Conservation (phyloP, 1,140 invertebrate genomes). For the Conopomorpha cramerella region DNA sequence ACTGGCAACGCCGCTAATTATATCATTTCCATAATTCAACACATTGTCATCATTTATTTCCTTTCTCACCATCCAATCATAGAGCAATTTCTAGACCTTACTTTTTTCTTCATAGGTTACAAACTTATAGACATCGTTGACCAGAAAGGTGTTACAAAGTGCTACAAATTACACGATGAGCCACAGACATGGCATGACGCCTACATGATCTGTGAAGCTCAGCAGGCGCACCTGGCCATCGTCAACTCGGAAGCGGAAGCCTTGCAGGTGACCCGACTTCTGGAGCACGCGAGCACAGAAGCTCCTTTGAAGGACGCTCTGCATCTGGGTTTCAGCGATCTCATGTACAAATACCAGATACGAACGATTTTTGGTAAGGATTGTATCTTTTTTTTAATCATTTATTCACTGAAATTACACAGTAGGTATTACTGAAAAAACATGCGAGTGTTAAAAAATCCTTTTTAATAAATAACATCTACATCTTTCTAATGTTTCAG, state of each 20-base stretch:
- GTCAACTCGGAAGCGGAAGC: constrained; percentile 11
- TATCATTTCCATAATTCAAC: no score
- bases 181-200: constrained; percentile 9
- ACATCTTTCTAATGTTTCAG: no score
- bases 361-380: constrained; percentile 24
- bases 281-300: constrained; percentile 21
- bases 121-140: not conserved
- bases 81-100: not conserved
- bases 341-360: constrained; percentile 24
- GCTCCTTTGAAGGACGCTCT: constrained; percentile 27
- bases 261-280: constrained; percentile 11
- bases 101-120: not conserved
- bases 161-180: constrained; percentile 12
- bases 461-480: no score
- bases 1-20: no score
- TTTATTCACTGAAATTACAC: no score
- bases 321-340: constrained; percentile 29
- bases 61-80: not conserved
- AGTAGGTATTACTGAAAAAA: no score
- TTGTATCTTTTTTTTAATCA: not conserved
- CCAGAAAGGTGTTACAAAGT: constrained; percentile 1
- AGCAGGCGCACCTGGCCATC: constrained; percentile 11
- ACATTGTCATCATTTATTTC: no score
- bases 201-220: constrained; percentile 6
- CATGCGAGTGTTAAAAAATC: no score